phyloP scores from a whole-genome alignment of 2,888 invertebrate species.

The Leucoma salicis region DNA sequence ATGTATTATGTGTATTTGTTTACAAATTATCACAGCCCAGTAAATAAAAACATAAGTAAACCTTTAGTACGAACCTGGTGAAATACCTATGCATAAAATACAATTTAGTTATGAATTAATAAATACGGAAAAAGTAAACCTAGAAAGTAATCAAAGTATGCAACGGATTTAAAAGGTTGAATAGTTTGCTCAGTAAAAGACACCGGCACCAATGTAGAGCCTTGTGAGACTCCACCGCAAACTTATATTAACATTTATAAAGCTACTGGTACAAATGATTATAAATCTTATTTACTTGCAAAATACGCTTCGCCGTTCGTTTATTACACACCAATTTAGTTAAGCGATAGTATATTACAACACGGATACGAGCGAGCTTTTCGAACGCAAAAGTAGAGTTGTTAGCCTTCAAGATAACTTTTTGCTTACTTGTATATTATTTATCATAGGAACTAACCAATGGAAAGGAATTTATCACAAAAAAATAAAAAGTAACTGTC shows the following conservation, averaged over 20 bases:
- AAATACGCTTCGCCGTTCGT: slow-evolving; percentile 25
- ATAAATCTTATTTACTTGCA: slow-evolving; percentile 31
- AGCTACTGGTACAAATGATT: slow-evolving; percentile 12
- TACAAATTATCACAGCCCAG: no score
- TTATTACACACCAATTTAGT: slow-evolving; percentile 26
- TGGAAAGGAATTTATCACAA: no score
- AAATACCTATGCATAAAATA: no score
- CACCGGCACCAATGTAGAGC: slow-evolving; percentile 38
- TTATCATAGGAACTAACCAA: no score
- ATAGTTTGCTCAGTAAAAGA: slow-evolving; percentile 38
- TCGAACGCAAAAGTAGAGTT: slow-evolving; percentile 61
- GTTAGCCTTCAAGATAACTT: slow-evolving; percentile 62
- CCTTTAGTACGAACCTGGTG: no score
- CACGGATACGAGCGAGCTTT: slow-evolving; percentile 68
- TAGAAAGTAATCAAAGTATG: not conserved
- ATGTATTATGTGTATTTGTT: no score
- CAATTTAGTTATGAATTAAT: not conserved
- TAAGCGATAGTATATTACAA: slow-evolving; percentile 37
- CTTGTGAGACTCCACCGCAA: slow-evolving; percentile 42
- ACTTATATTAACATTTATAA: slow-evolving; percentile 20
- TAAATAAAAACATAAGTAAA: no score
- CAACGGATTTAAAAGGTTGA: not conserved
- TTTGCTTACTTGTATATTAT: slow-evolving; percentile 37
- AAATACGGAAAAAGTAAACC: not conserved
- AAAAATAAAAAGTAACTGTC: no score